Conservation (phyloP, 1,140 invertebrate genomes). For the Pseudoatta argentina region DNA sequence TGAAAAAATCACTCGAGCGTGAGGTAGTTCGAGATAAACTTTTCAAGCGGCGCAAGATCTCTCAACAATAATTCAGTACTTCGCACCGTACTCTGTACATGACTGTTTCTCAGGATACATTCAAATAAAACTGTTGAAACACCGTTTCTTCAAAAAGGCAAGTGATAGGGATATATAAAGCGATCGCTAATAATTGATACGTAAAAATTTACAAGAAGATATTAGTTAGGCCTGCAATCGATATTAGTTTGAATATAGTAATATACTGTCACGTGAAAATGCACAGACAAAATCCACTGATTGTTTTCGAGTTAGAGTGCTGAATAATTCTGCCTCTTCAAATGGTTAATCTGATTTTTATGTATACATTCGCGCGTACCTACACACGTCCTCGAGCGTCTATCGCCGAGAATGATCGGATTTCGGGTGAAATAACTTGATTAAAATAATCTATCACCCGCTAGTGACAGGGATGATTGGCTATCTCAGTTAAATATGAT, state of each 20-base stretch:
- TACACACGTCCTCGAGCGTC: slow-evolving; percentile 58
- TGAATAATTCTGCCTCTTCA: background rate
- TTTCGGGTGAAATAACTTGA: slow-evolving; percentile 73
- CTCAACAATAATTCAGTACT: slow-evolving; percentile 49
- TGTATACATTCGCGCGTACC: slow-evolving; percentile 51
- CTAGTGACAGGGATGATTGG: slow-evolving; percentile 74
- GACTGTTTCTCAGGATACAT: background rate
- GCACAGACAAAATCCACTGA: background rate
- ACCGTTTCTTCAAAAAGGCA: background rate
- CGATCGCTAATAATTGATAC: background rate
- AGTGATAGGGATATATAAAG: background rate
- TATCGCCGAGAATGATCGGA: slow-evolving; percentile 65
- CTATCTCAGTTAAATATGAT: slow-evolving; percentile 77
- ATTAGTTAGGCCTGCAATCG: background rate
- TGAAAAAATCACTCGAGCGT: slow-evolving; percentile 61
- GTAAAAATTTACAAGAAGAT: slow-evolving; percentile 4
- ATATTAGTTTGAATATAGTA: background rate
- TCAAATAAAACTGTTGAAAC: background rate
- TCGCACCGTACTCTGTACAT: background rate
- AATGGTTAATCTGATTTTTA: slow-evolving; percentile 71
- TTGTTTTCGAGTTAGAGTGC: slow-evolving; percentile 62
- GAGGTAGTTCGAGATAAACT: slow-evolving; percentile 49
- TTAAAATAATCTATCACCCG: slow-evolving; percentile 79
- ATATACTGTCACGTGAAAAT: background rate
- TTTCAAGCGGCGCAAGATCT: slow-evolving; percentile 25